Percentiles rank a stretch among this genome's conserved stretches.
Conservation (phyloP, 2,113 vertebrate species). For the Neomonachus schauinslandi region DNA sequence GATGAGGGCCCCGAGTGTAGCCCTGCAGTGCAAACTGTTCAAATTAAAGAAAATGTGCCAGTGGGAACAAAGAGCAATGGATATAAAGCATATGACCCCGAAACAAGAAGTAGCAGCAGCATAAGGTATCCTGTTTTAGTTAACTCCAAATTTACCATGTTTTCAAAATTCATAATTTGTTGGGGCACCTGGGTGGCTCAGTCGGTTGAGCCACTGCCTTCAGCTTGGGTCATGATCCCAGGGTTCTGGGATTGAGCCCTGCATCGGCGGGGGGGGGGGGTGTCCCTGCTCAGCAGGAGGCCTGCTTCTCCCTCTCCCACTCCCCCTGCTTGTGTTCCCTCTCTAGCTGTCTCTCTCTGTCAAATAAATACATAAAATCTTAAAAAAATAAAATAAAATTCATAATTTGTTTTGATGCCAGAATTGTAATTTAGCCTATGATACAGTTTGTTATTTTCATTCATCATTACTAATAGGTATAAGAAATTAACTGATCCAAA, state of each 20-base stretch:
- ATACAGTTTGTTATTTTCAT: background rate
- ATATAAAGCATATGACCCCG: constrained; percentile 90
- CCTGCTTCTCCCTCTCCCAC: no score
- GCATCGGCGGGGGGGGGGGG: no score
- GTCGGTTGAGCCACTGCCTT: no score
- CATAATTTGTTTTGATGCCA: background rate
- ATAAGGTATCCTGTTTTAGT: constrained; percentile 86
- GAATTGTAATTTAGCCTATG: background rate
- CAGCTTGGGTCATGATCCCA: no score
- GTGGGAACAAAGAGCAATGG: constrained; percentile 81
- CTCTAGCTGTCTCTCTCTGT: no score
- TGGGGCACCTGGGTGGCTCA: background rate
- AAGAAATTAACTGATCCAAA: constrained; percentile 69
- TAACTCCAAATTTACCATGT: background rate
- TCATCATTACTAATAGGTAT: constrained; percentile 61
- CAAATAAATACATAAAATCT: no score
- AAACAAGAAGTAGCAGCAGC: constrained; percentile 88
- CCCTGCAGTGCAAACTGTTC: constrained; percentile 79
- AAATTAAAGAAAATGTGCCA: constrained; percentile 87
- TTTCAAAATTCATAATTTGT: background rate
- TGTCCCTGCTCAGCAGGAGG: no score
- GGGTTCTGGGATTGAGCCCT: no score
- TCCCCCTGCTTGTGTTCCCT: no score
- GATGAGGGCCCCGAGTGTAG: constrained; percentile 93
- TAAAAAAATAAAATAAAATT: background rate